These are phyloP conservation scores for Atopsyche davidsoni DNA, from an alignment of 1,140 invertebrate species.

Conservation along the genomic window DNA sequence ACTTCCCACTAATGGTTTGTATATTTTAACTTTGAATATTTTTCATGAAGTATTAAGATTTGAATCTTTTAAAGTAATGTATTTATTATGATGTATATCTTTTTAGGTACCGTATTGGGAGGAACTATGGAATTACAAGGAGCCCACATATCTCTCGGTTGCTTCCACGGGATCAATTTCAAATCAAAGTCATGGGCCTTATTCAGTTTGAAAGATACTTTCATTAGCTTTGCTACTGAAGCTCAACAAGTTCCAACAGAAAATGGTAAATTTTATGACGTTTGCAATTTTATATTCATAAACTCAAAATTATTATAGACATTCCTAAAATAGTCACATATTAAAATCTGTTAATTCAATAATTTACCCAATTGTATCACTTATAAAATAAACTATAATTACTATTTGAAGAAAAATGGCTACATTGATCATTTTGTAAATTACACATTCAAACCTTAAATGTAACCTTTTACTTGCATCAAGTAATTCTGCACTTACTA, in stretches of 20 bases:
- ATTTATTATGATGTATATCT: not conserved
- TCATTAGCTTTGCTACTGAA: conserved; percentile 92
- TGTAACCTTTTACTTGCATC: too few relatives aligned
- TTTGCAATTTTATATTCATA: conserved; percentile 4
- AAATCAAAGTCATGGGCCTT: conserved; percentile 94
- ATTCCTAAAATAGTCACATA: not conserved
- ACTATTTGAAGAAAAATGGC: too few relatives aligned
- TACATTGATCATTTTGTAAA: too few relatives aligned
- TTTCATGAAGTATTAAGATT: not conserved
- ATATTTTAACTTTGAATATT: conserved; percentile 1
- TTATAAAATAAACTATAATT: too few relatives aligned
- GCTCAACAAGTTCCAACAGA: conserved; percentile 75
- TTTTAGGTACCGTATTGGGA: conserved; percentile 76
- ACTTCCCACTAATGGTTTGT: conserved; percentile 54
- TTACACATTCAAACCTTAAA: too few relatives aligned
- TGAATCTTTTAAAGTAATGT: not conserved
- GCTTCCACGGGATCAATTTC: conserved; percentile 97
- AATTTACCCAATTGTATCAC: too few relatives aligned
- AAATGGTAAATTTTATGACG: conserved; percentile 37
- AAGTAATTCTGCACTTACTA: too few relatives aligned
- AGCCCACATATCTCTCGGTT: conserved; percentile 89
- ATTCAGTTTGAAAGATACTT: conserved; percentile 90
- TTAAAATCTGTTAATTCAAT: too few relatives aligned
- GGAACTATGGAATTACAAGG: conserved; percentile 88
- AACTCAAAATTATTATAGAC: not conserved